Conservation (phyloP, 2,113 vertebrate genomes). For the Proterorhinus semilunaris region DNA sequence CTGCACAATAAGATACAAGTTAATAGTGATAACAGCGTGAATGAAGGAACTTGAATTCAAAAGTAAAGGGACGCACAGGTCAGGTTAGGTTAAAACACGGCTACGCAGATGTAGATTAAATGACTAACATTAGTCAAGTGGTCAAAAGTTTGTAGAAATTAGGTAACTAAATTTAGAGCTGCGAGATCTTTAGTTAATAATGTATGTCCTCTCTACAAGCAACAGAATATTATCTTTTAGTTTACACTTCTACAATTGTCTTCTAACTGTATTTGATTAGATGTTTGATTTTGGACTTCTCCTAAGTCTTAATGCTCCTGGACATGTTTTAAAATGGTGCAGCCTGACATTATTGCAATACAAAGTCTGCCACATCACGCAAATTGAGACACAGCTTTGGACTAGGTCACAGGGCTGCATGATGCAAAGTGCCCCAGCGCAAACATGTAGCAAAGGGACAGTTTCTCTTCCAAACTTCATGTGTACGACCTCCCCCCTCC, state of each 20-base stretch:
- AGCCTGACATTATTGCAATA: not conserved
- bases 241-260: too few species aligned
- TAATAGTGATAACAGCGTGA: not conserved
- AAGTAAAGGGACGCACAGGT: not conserved
- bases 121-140: too few species aligned
- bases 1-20: not conserved
- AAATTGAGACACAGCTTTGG: not conserved
- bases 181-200: too few species aligned
- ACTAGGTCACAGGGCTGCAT: not conserved
- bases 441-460: conserved; percentile 54
- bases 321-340: too few species aligned
- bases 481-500: conserved; percentile 46
- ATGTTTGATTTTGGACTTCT: too few species aligned
- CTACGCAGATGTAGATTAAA: too few species aligned
- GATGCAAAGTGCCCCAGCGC: conserved; percentile 30
- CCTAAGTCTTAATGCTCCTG: too few species aligned
- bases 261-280: too few species aligned
- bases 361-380: not conserved
- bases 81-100: not conserved
- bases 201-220: too few species aligned
- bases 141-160: too few species aligned
- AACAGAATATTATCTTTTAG: too few species aligned
- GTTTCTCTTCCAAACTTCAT: conserved; percentile 74
- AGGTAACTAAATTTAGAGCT: too few species aligned
- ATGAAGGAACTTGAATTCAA: not conserved